These are phyloP conservation scores for Hirtodrosophila duncani DNA, from an alignment of 2,888 invertebrate species.

Conservation along the genomic window DNA sequence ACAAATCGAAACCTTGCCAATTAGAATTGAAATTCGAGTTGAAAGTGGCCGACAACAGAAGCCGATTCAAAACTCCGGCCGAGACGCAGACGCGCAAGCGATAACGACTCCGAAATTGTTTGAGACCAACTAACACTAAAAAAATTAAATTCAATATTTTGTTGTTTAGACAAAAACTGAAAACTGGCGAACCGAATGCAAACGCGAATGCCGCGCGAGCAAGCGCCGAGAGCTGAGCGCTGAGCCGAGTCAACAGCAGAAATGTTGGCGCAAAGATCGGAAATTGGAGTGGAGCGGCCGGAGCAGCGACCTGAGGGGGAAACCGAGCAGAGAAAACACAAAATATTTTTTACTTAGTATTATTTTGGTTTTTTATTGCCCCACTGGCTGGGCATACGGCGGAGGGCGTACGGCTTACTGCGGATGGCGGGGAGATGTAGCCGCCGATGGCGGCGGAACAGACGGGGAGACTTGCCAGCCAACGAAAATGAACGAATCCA, in stretches of 20 bases:
- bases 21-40: neutral
- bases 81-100: slow-evolving; percentile 74
- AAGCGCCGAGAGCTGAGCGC: slow-evolving; percentile 17
- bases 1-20: slow-evolving; percentile 28
- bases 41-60: slow-evolving; percentile 8
- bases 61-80: slow-evolving; percentile 20
- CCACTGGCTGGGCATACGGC: slow-evolving; percentile 32
- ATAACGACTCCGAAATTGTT: slow-evolving; percentile 77
- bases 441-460: too few species aligned
- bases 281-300: neutral
- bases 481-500: slow-evolving; percentile 18
- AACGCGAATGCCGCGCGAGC: slow-evolving; percentile 53
- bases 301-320: neutral
- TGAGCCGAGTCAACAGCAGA: slow-evolving; percentile 13
- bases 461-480: slow-evolving; percentile 2
- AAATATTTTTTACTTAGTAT: slow-evolving; percentile 68
- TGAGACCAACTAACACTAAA: slow-evolving; percentile 77
- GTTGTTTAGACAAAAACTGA: slow-evolving; percentile 72
- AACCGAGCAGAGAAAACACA: slow-evolving; percentile 37
- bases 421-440: too few species aligned
- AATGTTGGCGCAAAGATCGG: slow-evolving; percentile 16
- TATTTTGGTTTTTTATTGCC: slow-evolving; percentile 63
- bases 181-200: slow-evolving; percentile 56
- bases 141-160: slow-evolving; percentile 77
- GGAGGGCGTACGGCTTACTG: too few species aligned